phyloP scores from a whole-genome alignment of 2,113 vertebrate genomes.

The Phyllostomus discolor region DNA sequence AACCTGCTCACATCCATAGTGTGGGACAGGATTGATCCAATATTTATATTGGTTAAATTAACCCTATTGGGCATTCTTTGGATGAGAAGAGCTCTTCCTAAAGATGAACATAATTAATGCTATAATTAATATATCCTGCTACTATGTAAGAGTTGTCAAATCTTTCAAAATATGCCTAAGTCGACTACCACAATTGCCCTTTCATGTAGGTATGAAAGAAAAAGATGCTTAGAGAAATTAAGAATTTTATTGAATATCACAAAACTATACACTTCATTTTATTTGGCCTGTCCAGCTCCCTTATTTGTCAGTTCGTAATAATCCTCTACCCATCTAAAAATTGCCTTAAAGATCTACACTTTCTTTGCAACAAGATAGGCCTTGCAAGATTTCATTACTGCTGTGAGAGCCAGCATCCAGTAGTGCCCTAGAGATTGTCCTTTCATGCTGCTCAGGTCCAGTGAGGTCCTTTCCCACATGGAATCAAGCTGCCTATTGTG shows the following conservation, averaged over 20 bases:
- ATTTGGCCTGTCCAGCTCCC: not conserved
- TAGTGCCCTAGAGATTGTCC: not conserved
- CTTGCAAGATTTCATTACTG: not conserved
- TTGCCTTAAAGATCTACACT: not conserved
- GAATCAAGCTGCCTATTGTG: not conserved
- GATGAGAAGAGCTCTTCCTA: not conserved
- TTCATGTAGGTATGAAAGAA: not conserved
- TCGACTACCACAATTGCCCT: not conserved
- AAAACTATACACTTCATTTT: not conserved
- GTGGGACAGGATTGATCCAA: not conserved
- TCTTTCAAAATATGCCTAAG: not conserved
- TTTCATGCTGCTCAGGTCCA: fast-evolving
- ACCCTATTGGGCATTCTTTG: not conserved
- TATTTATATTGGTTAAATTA: not conserved
- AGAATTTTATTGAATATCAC: not conserved
- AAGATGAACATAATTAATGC: not conserved
- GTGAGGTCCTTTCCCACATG: not conserved
- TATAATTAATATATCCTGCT: not conserved
- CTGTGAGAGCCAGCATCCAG: not conserved
- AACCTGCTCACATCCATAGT: not conserved
- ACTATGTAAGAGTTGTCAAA: not conserved
- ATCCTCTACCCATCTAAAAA: not conserved
- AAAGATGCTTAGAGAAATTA: not conserved
- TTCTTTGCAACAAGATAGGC: not conserved
- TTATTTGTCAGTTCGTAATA: not conserved